Percentiles rank a stretch among this genome's conserved stretches.
These are phyloP conservation scores for Whitmania pigra DNA, from an alignment of 1,140 invertebrate species.

Conservation along the genomic window DNA sequence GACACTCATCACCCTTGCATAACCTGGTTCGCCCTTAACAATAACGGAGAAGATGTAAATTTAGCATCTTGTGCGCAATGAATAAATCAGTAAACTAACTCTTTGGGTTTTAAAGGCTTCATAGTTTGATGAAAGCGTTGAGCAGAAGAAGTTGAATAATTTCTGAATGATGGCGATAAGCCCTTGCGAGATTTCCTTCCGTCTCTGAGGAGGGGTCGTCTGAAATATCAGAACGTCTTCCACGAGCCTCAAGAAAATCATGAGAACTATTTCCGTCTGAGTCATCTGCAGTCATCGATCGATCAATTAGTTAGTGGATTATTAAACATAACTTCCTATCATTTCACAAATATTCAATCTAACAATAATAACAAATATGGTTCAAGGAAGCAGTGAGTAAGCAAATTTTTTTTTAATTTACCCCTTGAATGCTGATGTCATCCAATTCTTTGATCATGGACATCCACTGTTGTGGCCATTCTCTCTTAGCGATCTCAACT, in stretches of 20 bases:
- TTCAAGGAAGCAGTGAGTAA: too few relatives aligned
- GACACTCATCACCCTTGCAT: neutral
- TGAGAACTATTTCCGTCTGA: slow-evolving; percentile 72
- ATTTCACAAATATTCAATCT: too few relatives aligned
- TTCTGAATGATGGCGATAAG: slow-evolving; percentile 62
- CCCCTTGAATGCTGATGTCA: slow-evolving; percentile 53
- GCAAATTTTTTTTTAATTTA: slow-evolving; percentile 24
- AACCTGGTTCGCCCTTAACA: neutral
- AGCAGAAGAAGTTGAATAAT: slow-evolving; percentile 59
- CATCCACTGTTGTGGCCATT: slow-evolving; percentile 91
- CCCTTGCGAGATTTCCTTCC: slow-evolving; percentile 75
- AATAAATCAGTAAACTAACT: slow-evolving; percentile 28
- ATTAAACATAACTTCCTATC: too few relatives aligned
- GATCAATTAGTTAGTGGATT: too few relatives aligned
- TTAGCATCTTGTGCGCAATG: neutral
- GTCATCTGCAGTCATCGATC: slow-evolving; percentile 44
- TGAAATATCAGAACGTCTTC: slow-evolving; percentile 77
- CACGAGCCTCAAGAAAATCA: slow-evolving; percentile 69
- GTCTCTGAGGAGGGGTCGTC: slow-evolving; percentile 51
- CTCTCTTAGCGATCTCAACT: slow-evolving; percentile 84
- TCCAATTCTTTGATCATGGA: slow-evolving; percentile 63
- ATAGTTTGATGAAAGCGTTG: slow-evolving; percentile 41
- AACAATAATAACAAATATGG: too few relatives aligned
- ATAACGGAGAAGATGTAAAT: neutral
- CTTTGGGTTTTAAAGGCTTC: slow-evolving; percentile 1